Conservation (phyloP, 2,797 vertebrate genomes). For the Pelochelys cantorii region DNA sequence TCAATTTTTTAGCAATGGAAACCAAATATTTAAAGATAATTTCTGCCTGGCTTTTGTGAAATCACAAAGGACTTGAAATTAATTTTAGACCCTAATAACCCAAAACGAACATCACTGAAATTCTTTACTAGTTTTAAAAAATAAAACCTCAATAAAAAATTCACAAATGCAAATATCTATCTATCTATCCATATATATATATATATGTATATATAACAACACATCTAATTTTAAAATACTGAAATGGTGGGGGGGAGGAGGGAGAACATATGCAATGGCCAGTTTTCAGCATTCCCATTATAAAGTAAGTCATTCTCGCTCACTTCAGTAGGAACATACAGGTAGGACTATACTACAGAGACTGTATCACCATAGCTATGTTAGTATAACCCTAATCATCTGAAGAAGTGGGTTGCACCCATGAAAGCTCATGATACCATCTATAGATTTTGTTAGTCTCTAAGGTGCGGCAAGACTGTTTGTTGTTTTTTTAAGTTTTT, state of each 20-base stretch:
- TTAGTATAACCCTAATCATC: background rate
- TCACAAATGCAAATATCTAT: background rate
- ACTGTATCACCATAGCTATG: background rate
- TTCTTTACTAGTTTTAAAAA: background rate
- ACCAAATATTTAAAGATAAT: background rate
- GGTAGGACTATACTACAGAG: background rate
- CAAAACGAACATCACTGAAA: background rate
- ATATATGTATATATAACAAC: background rate
- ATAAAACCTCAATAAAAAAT: background rate
- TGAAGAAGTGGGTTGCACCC: too few relatives aligned
- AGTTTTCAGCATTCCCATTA: background rate
- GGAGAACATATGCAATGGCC: background rate
- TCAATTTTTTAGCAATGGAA: slow-evolving; percentile 1
- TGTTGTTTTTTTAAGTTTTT: too few relatives aligned
- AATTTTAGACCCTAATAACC: background rate
- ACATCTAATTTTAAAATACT: background rate
- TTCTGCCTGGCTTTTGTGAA: background rate
- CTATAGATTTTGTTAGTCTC: too few relatives aligned
- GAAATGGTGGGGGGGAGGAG: too few relatives aligned
- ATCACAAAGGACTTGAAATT: background rate
- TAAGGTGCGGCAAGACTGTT: too few relatives aligned
- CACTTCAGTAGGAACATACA: background rate
- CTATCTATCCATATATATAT: too few relatives aligned
- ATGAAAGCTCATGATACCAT: too few relatives aligned
- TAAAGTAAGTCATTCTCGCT: rapidly evolving